Base-by-base conservation (phyloP, 2,888 invertebrate genomes). In the Baccha elongata region DNA sequence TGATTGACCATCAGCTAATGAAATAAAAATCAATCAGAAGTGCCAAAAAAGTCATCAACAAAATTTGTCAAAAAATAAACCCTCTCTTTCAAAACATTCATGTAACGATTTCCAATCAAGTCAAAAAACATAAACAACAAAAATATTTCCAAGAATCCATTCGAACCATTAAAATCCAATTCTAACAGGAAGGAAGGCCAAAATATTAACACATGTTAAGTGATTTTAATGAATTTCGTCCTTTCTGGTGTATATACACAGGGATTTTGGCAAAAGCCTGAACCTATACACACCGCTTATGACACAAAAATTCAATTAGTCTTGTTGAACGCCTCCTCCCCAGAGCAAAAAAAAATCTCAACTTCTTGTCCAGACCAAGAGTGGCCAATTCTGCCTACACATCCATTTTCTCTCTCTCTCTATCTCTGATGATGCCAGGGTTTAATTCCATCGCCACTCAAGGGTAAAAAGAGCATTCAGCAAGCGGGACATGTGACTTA, bases 301-400 rank as follows among this genome's bases (percentile, higher is more conserved):
- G 87, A 89, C 89, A 89, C 88, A 88, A 89, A 90, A 89, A 89
- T 88, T 90, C 89, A 89, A 89, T 89, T 89, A 90, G 89, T 89
- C 88, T 87, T 88, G 89, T 89, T 90, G 89, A 88, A 89, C 88
- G 89, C 89, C 68, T 67, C 68, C 68, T 68, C 62, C 52, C 62
- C 40, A 46, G 21, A 46, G 2, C 17, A 58, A 58, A 23, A 58
- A 48, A 72, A 76, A 83, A 71, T 76, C 78, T 68, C 65, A 68
- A 68, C 67, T 72, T 48, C 53, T 62, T 67, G 67, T 71, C 69
- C 75, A 50, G 64, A 32, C 3, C 29, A 2, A 35, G 15, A 48
- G 58, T 72, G 65, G 68, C 52, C 60, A 53, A 55, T n/a, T n/a
- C n/a, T n/a, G 13, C 37, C 8, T 17, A 62, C 17, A 17, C 64